Percentiles rank a stretch among this genome's conserved stretches.
Evolutionary conservation across 2,113 vertebrate genomes (phyloP).

Genomic region (Hystrix brachyura): DNA sequence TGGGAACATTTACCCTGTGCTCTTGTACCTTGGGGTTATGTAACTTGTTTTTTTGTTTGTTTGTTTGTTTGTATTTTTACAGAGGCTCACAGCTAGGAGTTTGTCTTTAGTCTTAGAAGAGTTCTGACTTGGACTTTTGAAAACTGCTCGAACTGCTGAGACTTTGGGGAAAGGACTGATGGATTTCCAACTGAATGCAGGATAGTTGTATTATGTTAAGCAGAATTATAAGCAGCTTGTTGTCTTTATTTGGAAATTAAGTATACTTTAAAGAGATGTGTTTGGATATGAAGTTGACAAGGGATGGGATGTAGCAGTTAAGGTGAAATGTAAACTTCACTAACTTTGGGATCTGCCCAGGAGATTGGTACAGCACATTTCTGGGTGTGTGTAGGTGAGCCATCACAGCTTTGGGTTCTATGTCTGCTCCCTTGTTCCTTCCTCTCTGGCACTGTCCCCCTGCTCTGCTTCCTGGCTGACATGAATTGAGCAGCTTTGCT

Average conservation of each 20-base stretch:
- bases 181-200: not conserved
- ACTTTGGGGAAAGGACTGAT: not conserved
- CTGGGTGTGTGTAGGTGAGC: not conserved
- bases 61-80: not conserved
- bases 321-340: not conserved
- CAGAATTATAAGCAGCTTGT: not conserved
- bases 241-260: not conserved
- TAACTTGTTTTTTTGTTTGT: not conserved
- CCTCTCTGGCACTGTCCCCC: not conserved
- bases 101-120: not conserved
- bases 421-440: not conserved
- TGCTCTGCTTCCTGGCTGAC: not conserved
- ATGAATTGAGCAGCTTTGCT: not conserved
- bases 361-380: not conserved
- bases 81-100: not conserved
- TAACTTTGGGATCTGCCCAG: not conserved
- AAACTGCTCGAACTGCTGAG: not conserved
- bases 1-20: not conserved
- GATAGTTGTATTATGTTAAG: not conserved
- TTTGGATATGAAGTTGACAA: not conserved
- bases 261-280: not conserved
- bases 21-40: not conserved
- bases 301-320: not conserved
- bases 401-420: not conserved
- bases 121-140: not conserved